Evolutionary conservation across 2,888 invertebrate species (phyloP).

Genomic region (Erpobdella octoculata): DNA sequence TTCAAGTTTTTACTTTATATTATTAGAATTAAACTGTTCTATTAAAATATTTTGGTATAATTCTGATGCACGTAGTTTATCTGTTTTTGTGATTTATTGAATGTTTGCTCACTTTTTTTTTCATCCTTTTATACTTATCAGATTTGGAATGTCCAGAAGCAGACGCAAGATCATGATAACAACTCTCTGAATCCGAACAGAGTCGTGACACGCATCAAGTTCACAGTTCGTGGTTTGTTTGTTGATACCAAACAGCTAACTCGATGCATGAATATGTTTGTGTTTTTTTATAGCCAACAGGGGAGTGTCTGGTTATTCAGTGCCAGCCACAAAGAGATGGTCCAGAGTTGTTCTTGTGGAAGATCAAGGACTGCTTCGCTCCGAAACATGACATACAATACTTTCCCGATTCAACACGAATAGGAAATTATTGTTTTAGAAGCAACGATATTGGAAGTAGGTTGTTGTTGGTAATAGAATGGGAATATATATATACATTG

Average conservation of each 20-base stretch:
- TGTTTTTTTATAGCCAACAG: neutral
- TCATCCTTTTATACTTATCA: neutral
- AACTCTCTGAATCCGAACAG: neutral
- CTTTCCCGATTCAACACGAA: too few relatives aligned
- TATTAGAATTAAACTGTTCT: too few relatives aligned
- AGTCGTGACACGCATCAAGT: neutral
- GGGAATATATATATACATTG: too few relatives aligned
- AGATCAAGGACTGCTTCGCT: neutral
- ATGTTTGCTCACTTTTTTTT: too few relatives aligned
- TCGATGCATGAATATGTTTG: neutral
- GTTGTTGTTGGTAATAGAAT: too few relatives aligned
- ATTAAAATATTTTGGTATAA: too few relatives aligned
- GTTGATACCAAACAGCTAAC: neutral
- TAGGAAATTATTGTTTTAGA: too few relatives aligned
- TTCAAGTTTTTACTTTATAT: too few relatives aligned
- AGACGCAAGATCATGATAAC: neutral
- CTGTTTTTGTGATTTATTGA: too few relatives aligned
- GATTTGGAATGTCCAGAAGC: neutral
- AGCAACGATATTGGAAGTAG: too few relatives aligned
- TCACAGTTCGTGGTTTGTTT: neutral
- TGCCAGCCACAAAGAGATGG: neutral
- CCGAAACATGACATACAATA: too few relatives aligned
- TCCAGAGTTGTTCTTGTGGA: slow-evolving; percentile 2
- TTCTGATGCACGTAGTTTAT: too few relatives aligned
- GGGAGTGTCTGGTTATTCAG: neutral